phyloP scores from a whole-genome alignment of 2,797 vertebrate species.

The Hydrophis major region DNA sequence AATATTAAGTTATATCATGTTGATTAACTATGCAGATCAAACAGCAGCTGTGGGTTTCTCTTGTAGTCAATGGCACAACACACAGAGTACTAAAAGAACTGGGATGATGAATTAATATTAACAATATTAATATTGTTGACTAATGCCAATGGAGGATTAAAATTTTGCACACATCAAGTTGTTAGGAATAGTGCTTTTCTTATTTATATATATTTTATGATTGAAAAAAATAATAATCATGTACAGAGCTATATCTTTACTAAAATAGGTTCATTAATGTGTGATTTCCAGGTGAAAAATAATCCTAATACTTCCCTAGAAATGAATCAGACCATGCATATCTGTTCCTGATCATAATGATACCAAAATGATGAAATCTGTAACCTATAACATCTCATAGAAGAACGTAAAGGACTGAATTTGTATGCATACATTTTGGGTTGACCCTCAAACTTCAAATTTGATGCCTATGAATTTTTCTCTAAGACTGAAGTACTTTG shows the following conservation, averaged over 20 bases:
- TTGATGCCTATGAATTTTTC: neutral
- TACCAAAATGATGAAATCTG: neutral
- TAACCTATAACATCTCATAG: neutral
- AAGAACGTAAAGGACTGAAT: neutral
- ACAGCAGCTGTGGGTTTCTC: neutral
- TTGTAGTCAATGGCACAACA: neutral
- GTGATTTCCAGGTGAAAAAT: neutral
- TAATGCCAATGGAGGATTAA: neutral
- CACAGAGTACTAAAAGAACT: neutral
- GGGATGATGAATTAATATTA: neutral
- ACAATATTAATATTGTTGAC: neutral
- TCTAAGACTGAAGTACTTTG: neutral
- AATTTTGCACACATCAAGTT: neutral
- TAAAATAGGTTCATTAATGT: neutral
- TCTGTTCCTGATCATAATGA: neutral
- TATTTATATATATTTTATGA: neutral
- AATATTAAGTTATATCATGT: neutral
- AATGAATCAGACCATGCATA: neutral
- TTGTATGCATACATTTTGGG: neutral
- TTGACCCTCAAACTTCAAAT: neutral
- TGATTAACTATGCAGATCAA: neutral
- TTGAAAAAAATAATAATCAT: neutral
- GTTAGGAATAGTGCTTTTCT: neutral
- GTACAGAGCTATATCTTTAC: neutral
- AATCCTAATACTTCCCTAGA: neutral